A percentile compares a stretch with the other conserved stretches of the same genome.
These are phyloP conservation scores for Donacobius atricapilla DNA, from an alignment of 2,113 vertebrate species.

Conservation along the genomic window DNA sequence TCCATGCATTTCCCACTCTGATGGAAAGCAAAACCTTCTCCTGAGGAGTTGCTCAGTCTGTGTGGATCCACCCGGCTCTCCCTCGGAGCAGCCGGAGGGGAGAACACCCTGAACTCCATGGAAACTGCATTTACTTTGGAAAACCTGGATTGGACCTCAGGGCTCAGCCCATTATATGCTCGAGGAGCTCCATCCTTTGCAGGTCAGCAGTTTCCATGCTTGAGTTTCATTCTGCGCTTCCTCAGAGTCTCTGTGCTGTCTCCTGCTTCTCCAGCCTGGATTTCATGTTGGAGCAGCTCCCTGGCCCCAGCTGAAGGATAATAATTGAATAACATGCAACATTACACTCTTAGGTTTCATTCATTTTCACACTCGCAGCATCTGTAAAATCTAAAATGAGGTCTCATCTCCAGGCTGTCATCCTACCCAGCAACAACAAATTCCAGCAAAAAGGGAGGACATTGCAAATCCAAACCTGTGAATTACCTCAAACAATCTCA, in stretches of 20 bases:
- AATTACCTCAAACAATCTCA: conserved; percentile 27
- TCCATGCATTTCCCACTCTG: not conserved
- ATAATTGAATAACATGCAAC: conserved; percentile 56
- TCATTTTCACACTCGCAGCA: conserved; percentile 45
- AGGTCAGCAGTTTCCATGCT: not conserved
- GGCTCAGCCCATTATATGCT: not conserved
- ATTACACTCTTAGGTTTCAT: conserved; percentile 6
- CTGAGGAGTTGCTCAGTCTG: not conserved
- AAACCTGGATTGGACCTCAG: not conserved
- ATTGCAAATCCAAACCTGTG: conserved; percentile 21
- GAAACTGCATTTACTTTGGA: not conserved
- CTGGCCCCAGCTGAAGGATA: conserved; percentile 1
- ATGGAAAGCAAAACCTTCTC: not conserved
- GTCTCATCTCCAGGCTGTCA: conserved; percentile 26
- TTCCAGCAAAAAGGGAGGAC: not conserved
- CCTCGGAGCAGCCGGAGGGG: not conserved
- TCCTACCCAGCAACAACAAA: conserved; percentile 17
- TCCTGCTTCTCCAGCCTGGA: not conserved
- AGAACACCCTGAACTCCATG: not conserved
- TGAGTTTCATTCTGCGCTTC: not conserved
- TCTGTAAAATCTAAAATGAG: conserved; percentile 33
- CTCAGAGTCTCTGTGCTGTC: not conserved
- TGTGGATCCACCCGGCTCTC: not conserved
- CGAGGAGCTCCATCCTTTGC: not conserved
- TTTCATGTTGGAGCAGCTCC: not conserved